Evolutionary conservation across 2,888 invertebrate species (phyloP).

Genomic region (Leucophora obtusa): DNA sequence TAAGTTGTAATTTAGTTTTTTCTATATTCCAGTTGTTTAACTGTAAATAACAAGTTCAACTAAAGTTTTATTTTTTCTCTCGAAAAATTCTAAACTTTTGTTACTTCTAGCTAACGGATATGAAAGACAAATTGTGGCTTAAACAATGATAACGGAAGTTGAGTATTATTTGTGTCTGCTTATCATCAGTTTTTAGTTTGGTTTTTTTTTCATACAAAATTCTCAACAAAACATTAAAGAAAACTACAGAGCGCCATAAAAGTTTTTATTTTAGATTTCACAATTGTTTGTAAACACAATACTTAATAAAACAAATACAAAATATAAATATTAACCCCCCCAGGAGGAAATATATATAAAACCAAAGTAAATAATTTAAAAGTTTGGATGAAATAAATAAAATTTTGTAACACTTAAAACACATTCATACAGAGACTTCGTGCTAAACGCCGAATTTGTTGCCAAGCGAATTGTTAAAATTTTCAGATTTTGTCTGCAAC

Average conservation of each 20-base stretch:
- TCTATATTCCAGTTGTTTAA: background rate
- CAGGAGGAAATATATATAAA: no score
- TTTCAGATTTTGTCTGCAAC: no score
- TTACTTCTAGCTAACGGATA: conserved; percentile 24
- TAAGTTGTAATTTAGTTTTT: background rate
- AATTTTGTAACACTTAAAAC: no score
- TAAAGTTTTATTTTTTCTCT: background rate
- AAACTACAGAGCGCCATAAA: conserved; percentile 34
- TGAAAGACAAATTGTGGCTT: conserved; percentile 37
- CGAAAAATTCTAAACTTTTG: background rate
- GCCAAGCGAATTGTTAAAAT: no score
- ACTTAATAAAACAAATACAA: background rate
- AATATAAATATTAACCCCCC: no score
- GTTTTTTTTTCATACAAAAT: background rate
- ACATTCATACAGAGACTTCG: no score
- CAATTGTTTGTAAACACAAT: conserved; percentile 1
- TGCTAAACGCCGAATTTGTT: no score
- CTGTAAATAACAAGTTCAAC: background rate
- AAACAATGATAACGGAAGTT: conserved; percentile 40
- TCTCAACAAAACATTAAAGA: background rate
- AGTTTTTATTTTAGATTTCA: conserved; percentile 23
- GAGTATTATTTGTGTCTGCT: conserved; percentile 1
- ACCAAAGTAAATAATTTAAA: no score
- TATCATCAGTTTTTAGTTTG: background rate
- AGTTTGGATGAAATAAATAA: no score